phyloP scores from a whole-genome alignment of 1,140 invertebrate genomes.

The Diorhabda elongata region DNA sequence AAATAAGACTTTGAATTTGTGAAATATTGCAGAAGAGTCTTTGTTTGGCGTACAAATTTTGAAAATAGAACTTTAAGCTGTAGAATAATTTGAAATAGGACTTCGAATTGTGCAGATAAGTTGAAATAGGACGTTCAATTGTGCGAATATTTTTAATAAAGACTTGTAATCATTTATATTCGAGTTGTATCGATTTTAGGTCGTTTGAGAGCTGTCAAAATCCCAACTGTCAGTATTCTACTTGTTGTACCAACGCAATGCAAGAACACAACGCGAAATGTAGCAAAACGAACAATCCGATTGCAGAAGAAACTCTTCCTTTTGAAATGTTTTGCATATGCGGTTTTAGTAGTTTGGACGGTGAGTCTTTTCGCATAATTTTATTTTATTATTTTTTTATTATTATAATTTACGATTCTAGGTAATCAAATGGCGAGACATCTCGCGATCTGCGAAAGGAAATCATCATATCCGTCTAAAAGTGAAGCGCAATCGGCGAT shows the following conservation, averaged over 20 bases:
- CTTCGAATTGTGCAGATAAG: no score
- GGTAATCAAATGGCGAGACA: conserved; percentile 65
- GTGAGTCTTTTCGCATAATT: conserved; percentile 43
- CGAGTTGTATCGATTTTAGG: conserved; percentile 46
- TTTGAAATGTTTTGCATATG: conserved; percentile 69
- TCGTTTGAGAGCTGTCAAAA: conserved; percentile 65
- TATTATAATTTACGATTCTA: conserved; percentile 32
- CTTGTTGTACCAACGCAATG: conserved; percentile 71
- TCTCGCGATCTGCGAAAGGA: conserved; percentile 58
- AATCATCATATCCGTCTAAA: conserved; percentile 58
- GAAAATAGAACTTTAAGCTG: no score
- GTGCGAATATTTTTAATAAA: no score
- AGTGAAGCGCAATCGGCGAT: conserved; percentile 56
- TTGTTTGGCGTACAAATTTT: no score
- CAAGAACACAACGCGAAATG: conserved; percentile 63
- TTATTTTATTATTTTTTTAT: conserved; percentile 10
- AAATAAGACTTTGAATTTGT: no score
- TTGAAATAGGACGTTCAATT: no score
- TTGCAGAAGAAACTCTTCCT: conserved; percentile 53
- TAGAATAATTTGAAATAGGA: no score
- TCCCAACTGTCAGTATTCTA: conserved; percentile 65
- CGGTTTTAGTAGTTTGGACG: conserved; percentile 63
- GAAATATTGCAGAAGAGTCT: no score
- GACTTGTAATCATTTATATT: neutral
- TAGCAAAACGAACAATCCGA: conserved; percentile 51